Percentiles rank a stretch among this genome's conserved stretches.
Conservation (phyloP, 1,140 invertebrate species). For the Nebria ingens region DNA sequence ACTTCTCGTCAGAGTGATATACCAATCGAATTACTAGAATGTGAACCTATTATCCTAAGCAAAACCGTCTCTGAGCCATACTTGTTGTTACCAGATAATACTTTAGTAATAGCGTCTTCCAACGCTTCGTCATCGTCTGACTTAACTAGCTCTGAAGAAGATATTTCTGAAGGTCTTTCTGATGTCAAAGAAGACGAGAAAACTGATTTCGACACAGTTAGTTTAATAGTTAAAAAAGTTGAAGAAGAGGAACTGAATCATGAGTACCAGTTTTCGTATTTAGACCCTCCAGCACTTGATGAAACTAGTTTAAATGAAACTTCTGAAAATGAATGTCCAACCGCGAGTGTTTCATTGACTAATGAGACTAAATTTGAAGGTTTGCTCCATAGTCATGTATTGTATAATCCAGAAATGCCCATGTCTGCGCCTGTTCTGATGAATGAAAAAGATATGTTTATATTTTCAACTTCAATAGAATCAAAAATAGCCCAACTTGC, state of each 20-base stretch:
- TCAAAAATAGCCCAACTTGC: not conserved
- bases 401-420: not conserved
- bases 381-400: not conserved
- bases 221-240: conserved; percentile 42
- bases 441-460: not conserved
- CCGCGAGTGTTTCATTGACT: not conserved
- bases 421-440: not conserved
- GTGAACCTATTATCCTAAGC: conserved; percentile 10
- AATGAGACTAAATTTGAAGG: not conserved
- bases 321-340: not conserved
- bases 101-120: conserved; percentile 35
- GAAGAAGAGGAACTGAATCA: conserved; percentile 20
- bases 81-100: conserved; percentile 20
- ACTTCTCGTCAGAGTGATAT: not conserved
- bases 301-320: not conserved
- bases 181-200: conserved; percentile 30
- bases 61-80: conserved; percentile 34
- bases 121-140: conserved; percentile 37
- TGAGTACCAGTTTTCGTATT: not conserved
- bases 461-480: not conserved
- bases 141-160: conserved; percentile 36
- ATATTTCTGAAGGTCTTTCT: conserved; percentile 32
- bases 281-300: not conserved
- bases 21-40: conserved; percentile 14
- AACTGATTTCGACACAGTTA: conserved; percentile 39